These are phyloP conservation scores for Danaus melanippus DNA, from an alignment of 1,140 invertebrate genomes.

Conservation along the genomic window DNA sequence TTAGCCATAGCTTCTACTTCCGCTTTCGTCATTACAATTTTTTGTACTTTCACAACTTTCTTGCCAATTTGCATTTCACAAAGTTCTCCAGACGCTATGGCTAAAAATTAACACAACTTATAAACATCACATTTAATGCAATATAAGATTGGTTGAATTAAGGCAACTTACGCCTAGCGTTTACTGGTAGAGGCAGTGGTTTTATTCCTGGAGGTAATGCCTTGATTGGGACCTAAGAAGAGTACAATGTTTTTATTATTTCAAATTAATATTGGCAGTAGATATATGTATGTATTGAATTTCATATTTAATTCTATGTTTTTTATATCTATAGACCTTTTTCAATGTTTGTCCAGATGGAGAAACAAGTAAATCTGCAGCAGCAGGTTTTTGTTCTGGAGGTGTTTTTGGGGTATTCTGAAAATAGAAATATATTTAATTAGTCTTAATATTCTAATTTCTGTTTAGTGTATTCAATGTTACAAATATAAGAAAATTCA, in stretches of 20 bases:
- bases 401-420: constrained; percentile 13
- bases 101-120: constrained; percentile 19
- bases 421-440: constrained; percentile 9
- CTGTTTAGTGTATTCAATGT: no score
- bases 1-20: constrained; percentile 75
- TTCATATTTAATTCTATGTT: no score
- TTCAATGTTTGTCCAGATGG: constrained; percentile 61
- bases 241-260: neutral
- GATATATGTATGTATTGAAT: no score
- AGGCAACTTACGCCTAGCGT: constrained; percentile 43
- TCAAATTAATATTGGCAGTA: no score
- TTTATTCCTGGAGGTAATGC: constrained; percentile 60
- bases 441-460: neutral
- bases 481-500: neutral
- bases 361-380: constrained; percentile 36
- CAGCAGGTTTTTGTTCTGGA: constrained; percentile 14
- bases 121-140: neutral
- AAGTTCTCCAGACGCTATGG: constrained; percentile 36
- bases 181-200: constrained; percentile 49
- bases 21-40: constrained; percentile 75
- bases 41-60: constrained; percentile 74
- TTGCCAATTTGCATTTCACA: constrained; percentile 74
- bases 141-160: constrained; percentile 1
- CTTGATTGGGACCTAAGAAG: constrained; percentile 45
- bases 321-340: constrained; percentile 36